These are phyloP conservation scores for Grammomys dolichurus DNA, from an alignment of 2,113 vertebrate species.

Conservation along the genomic window DNA sequence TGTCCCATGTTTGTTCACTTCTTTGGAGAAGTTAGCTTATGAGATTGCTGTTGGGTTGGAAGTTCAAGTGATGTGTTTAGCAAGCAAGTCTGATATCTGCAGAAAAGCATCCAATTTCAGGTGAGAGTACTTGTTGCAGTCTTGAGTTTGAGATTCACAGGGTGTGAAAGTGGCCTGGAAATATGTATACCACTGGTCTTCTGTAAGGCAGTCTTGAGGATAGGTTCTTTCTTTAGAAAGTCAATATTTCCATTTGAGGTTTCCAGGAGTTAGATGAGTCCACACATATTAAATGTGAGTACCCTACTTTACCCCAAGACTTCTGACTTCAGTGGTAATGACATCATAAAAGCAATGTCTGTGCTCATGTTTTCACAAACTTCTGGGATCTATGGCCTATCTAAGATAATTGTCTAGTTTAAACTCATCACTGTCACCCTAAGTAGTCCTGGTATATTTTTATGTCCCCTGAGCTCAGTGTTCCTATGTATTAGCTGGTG, in stretches of 20 bases:
- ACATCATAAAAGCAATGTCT: not conserved
- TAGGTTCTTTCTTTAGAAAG: not conserved
- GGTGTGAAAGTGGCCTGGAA: not conserved
- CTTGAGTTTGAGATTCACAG: not conserved
- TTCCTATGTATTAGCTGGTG: no score
- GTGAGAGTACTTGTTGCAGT: not conserved
- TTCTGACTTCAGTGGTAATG: not conserved
- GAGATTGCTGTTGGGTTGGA: not conserved
- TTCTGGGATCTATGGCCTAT: not conserved
- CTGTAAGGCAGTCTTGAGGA: not conserved
- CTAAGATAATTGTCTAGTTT: not conserved
- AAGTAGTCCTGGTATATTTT: not conserved
- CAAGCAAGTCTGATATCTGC: no score
- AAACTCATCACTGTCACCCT: not conserved
- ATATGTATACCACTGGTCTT: not conserved
- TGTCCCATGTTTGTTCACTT: not conserved
- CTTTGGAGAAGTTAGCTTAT: not conserved
- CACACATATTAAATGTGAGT: not conserved
- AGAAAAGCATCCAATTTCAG: not conserved
- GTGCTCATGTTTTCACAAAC: not conserved
- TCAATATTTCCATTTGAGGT: not conserved
- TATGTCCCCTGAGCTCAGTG: no score
- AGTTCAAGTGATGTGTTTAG: not conserved
- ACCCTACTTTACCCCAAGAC: not conserved
- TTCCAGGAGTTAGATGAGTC: not conserved